Base-by-base conservation (phyloP, 2,888 invertebrate genomes). In the Drosophila infuscata region DNA sequence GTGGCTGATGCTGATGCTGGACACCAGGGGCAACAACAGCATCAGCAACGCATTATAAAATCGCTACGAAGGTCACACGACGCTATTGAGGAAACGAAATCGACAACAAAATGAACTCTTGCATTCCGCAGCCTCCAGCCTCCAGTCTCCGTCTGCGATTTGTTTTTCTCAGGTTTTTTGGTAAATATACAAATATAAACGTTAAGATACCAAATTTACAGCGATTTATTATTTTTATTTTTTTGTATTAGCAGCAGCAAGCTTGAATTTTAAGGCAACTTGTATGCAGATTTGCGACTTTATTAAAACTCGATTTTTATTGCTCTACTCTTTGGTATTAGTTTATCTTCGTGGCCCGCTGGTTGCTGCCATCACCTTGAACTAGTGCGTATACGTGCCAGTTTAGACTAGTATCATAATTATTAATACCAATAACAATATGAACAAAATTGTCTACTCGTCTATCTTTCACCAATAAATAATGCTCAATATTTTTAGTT, bases 81-180 rank as follows among this genome's bases (percentile, higher is more conserved):
- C 25, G 64, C 60, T 57, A 67, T 78, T 65, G 80, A 88, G 88
- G 89, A 88, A 84, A 88, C 86, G 59, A 84, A 85, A 74, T 56
- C 64, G 70, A 77, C 25, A 60, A 64, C 74, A 66, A 84, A 61
- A 63, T 68, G 72, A 84, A 75, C 62, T 78, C 71, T 72, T 88
- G 84, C 88, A 84, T 58, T 78, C 17, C 54, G 53, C 43, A 61
- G 70, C 32, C 52, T 32, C 52, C 20, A 53, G 17, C 7, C 48
- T 15, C 33, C 51, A 63, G 60, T 41, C 61, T 32, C 36, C 20
- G 32, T 17, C 30, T 12, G 29, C 15, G 43, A 25, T 32, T 12
- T 9, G 32, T 15, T 32, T 30, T 29, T 51, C 17, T 49, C 9
- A 30, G 9, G 11, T 11, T 20, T 8, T 20, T 35, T n/a, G 11